Evolutionary conservation across 2,888 invertebrate genomes (phyloP).

Genomic region (Andrena marginata): DNA sequence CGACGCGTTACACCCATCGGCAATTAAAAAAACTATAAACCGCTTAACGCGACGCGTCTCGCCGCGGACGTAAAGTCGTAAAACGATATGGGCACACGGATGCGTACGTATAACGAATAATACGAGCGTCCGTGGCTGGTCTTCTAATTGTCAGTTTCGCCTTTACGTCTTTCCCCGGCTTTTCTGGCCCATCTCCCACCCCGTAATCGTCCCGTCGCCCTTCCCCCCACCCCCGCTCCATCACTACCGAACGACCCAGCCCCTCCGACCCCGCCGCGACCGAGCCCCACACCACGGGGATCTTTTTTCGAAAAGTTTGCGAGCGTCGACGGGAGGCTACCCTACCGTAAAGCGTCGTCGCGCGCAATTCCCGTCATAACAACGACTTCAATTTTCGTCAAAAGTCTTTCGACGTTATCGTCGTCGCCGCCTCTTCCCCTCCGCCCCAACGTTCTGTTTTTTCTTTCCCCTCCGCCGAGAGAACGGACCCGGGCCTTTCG

Average conservation of each 20-base stretch:
- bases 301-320: constrained; percentile 65
- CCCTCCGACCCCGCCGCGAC: not conserved
- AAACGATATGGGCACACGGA: constrained; percentile 45
- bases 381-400: constrained; percentile 85
- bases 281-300: constrained; percentile 14
- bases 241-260: not conserved
- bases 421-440: constrained; percentile 56
- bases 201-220: not conserved
- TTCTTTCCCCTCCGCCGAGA: constrained; percentile 12
- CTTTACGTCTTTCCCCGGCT: constrained; percentile 40
- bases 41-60: constrained; percentile 55
- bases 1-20: constrained; percentile 34
- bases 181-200: constrained; percentile 39
- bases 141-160: constrained; percentile 62
- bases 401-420: constrained; percentile 82
- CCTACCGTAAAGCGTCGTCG: constrained; percentile 81
- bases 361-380: constrained; percentile 84
- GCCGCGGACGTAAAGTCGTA: constrained; percentile 50
- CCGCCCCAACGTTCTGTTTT: constrained; percentile 35
- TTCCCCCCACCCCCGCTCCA: not conserved
- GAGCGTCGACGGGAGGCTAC: constrained; percentile 60
- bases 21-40: constrained; percentile 61
- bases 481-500: constrained; percentile 78
- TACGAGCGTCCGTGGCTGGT: constrained; percentile 49
- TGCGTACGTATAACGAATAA: constrained; percentile 35